Conservation (phyloP, 2,888 invertebrate genomes). For the Formica aserva region DNA sequence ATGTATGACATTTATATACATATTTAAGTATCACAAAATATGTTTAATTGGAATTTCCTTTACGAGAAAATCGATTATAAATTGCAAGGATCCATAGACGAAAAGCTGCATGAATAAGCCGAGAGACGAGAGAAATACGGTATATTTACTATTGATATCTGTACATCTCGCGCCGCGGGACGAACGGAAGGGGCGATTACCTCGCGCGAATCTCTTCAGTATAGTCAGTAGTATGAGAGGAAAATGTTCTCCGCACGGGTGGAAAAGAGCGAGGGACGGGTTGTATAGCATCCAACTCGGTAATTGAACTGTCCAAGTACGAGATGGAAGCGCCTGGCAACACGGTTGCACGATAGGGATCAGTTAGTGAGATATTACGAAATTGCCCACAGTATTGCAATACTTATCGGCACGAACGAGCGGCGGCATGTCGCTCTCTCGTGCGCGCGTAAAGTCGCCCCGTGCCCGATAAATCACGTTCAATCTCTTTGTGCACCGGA, state of each 20-base stretch:
- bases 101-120: neutral
- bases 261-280: constrained; percentile 2
- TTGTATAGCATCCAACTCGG: constrained; percentile 59
- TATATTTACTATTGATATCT: constrained; percentile 46
- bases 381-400: constrained; percentile 73
- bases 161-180: constrained; percentile 27
- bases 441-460: constrained; percentile 42
- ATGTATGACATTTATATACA: neutral
- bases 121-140: neutral
- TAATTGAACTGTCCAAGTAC: constrained; percentile 77
- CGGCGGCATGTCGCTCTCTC: neutral
- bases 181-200: constrained; percentile 44
- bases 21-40: neutral
- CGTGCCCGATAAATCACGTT: constrained; percentile 46
- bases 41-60: neutral
- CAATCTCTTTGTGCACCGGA: constrained; percentile 43
- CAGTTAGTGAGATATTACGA: constrained; percentile 70
- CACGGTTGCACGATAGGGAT: constrained; percentile 66
- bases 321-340: constrained; percentile 65
- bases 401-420: constrained; percentile 65
- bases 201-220: constrained; percentile 41
- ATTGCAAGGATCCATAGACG: neutral
- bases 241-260: constrained; percentile 55
- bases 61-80: neutral
- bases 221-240: constrained; percentile 62